Evolutionary conservation across 30 jellyfish, hydroid and myxozoan species (phyloP).

Genomic region (Morbakka virulenta): DNA sequence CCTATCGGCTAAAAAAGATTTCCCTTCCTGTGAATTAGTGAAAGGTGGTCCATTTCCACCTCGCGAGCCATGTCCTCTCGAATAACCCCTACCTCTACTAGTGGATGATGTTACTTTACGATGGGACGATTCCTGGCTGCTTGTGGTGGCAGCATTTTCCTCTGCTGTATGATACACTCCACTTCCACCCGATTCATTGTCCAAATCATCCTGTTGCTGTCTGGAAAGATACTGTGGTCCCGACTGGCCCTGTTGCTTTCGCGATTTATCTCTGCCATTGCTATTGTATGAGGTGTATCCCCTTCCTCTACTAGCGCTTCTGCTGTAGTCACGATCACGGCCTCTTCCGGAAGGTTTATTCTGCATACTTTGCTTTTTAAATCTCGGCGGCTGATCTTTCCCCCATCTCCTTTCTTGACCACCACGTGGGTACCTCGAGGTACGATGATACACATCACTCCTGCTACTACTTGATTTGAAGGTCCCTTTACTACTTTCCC

Average conservation of each 20-base stretch:
- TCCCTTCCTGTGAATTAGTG: too few species aligned
- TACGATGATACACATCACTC: too few species aligned
- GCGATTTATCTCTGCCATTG: slow-evolving; percentile 42
- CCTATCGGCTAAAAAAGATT: slow-evolving; percentile 96
- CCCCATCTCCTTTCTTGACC: too few species aligned
- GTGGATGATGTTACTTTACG: slow-evolving; percentile 16
- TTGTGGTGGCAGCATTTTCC: too few species aligned
- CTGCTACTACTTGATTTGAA: slow-evolving; percentile 2
- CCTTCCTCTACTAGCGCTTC: slow-evolving; percentile 51
- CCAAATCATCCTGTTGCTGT: slow-evolving; percentile 14
- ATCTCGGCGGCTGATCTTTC: slow-evolving; percentile 60
- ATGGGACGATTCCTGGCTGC: too few species aligned
- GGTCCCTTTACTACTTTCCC: slow-evolving; percentile 19
- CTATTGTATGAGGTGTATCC: slow-evolving; percentile 5
- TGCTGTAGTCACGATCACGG: slow-evolving; percentile 20
- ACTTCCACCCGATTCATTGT: slow-evolving; percentile 34
- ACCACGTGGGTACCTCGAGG: too few species aligned
- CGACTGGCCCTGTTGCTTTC: slow-evolving; percentile 20
- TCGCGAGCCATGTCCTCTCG: slow-evolving; percentile 54
- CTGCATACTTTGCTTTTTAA: slow-evolving; percentile 8
- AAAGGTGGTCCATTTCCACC: slow-evolving; percentile 63
- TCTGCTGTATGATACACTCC: slow-evolving; percentile 48
- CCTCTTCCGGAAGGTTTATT: slow-evolving; percentile 22
- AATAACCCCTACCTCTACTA: slow-evolving; percentile 30
- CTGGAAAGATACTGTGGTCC: slow-evolving; percentile 17